phyloP scores from a whole-genome alignment of 2,888 invertebrate genomes.

The Eilema caniola region DNA sequence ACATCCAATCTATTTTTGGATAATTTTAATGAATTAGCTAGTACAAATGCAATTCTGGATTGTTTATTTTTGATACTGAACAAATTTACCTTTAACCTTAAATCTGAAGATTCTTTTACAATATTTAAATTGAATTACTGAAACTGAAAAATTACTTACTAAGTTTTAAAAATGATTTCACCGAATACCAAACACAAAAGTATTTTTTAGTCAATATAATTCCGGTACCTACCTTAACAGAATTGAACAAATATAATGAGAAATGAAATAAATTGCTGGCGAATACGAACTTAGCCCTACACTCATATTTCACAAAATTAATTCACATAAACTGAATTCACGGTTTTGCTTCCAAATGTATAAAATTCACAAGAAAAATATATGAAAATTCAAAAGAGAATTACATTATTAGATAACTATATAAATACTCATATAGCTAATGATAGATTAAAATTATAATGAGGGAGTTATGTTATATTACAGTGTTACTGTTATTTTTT shows the following conservation, averaged over 20 bases:
- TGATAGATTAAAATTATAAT: background rate
- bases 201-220: conserved; percentile 17
- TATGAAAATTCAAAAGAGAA: too few relatives aligned
- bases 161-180: background rate
- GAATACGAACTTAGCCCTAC: conserved; percentile 49
- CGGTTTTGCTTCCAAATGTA: too few relatives aligned
- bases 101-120: too few relatives aligned
- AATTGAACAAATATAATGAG: conserved; percentile 10
- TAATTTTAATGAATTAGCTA: too few relatives aligned
- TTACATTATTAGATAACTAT: too few relatives aligned
- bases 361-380: too few relatives aligned
- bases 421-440: background rate
- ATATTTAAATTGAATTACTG: too few relatives aligned
- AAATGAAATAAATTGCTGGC: conserved; percentile 33
- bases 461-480: too few relatives aligned
- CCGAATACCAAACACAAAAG: conserved; percentile 22
- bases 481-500: too few relatives aligned
- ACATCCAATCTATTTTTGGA: too few relatives aligned
- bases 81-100: background rate
- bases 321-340: conserved; percentile 60
- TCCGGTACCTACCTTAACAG: background rate
- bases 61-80: background rate
- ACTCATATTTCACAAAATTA: conserved; percentile 64
- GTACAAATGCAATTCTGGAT: too few relatives aligned
- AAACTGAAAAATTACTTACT: too few relatives aligned